Evolutionary conservation across 2,888 invertebrate genomes (phyloP).

Genomic region (Hylaea fasciaria): DNA sequence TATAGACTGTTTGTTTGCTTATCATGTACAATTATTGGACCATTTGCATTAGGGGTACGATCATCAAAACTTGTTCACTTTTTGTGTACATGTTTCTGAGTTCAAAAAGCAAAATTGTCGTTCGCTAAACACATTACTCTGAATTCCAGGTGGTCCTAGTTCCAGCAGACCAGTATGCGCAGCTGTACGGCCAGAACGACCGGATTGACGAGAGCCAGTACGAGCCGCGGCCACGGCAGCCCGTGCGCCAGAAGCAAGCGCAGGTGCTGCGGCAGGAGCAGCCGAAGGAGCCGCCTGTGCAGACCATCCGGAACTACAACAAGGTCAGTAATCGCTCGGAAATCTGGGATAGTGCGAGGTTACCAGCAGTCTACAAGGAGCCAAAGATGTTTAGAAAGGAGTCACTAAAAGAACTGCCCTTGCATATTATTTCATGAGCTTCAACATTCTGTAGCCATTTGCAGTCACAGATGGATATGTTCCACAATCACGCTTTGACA

Average conservation of each 20-base stretch:
- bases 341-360: background rate
- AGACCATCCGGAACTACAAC: conserved; percentile 93
- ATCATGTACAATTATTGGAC: no score
- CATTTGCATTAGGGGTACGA: no score
- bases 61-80: no score
- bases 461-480: no score
- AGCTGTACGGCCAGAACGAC: conserved; percentile 72
- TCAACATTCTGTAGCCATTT: no score
- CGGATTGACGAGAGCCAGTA: conserved; percentile 70
- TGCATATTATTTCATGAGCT: no score
- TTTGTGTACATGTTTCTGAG: background rate
- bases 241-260: conserved; percentile 53
- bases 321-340: conserved; percentile 70
- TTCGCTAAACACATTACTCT: background rate
- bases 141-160: conserved; percentile 76
- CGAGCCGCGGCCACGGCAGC: conserved; percentile 65
- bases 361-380: no score
- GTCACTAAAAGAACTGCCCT: no score
- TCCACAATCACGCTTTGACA: no score
- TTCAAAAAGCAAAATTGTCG: no score
- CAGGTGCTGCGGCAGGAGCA: conserved; percentile 73
- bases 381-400: no score
- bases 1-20: no score
- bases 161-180: conserved; percentile 71
- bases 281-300: conserved; percentile 89